Evolutionary conservation across 2,888 invertebrate species (phyloP), one percentile per base, ranked within the genome.

Genomic region (Dorcus hopei): DNA sequence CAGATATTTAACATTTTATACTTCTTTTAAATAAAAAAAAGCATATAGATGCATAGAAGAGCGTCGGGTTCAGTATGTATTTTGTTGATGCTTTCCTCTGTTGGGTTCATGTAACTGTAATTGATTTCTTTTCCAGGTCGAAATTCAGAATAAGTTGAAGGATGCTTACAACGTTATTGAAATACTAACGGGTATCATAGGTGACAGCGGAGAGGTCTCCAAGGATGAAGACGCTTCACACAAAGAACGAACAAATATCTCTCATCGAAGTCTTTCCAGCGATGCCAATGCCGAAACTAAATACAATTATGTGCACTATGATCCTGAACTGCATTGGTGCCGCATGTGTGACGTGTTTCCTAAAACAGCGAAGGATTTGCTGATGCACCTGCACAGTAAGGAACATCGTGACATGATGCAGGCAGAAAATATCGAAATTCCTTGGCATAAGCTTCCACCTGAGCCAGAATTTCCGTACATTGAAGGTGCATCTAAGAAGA

Each of bases 311-410:
- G 87, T 91, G 53, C 90, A 91, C 79, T 93, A 91, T 74, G 93
- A 94, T 78, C 91, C 93, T 0, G 93, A 93, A 80, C 87, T 91
- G 83, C 93, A 93, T 75, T 94, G 94, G 94, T 94, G 93, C 76
- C 84, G 91, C 55, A 85, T 88, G 50, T 94, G 94, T 79, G 88
- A 91, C 76, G 88, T 89, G 69, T 94, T 94, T 77, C 93, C 93
- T 38, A 86, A 89, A 72, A 91, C 92, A 2, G 93, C 93, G 52
- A 91, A 92, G 76, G 91, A 92, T 75, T 91, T 90, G 76, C 80
- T 94, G 67, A 87, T 88, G 76, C 94, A 94, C 81, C 83, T 93
- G 67, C 93, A 93, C 74, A 85, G 87, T 52, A 83, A 86, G 61
- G 87, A 88, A 40, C 94, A 94, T 80, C 87, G 87, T 72, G 85